phyloP scores from a whole-genome alignment of 1,140 invertebrate genomes.

The Zophobas morio region DNA sequence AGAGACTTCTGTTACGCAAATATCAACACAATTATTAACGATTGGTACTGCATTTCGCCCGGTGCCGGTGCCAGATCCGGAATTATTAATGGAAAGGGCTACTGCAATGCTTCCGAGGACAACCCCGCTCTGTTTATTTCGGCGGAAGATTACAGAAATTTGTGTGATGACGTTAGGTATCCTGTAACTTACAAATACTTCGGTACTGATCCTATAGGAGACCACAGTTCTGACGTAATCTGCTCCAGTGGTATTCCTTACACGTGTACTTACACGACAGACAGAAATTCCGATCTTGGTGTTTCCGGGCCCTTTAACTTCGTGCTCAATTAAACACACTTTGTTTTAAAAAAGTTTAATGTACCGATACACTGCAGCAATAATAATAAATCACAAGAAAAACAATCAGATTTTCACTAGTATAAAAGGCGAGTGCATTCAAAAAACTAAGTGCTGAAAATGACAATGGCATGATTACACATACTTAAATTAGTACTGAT shows the following conservation, averaged over 20 bases:
- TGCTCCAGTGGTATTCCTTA: background rate
- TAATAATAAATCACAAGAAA: constrained; percentile 12
- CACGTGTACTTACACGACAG: background rate
- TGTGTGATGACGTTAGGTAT: constrained; percentile 5
- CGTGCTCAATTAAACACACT: background rate
- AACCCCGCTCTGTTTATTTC: constrained; percentile 13
- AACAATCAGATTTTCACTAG: constrained; percentile 27
- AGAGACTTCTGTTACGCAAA: constrained; percentile 44
- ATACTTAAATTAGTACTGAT: too few species aligned
- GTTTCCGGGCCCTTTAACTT: too few species aligned
- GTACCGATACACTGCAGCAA: constrained; percentile 22
- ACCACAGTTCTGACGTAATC: background rate
- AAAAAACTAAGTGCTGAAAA: background rate
- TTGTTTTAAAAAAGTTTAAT: background rate
- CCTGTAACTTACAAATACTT: constrained; percentile 36
- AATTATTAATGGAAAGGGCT: constrained; percentile 22
- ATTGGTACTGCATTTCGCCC: constrained; percentile 30
- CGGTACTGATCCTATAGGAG: background rate
- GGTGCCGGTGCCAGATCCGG: background rate
- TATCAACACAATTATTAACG: constrained; percentile 23
- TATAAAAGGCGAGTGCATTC: background rate
- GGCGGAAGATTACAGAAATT: constrained; percentile 25
- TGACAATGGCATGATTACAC: background rate
- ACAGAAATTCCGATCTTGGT: background rate
- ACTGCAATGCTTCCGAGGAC: too few species aligned